Percentiles rank a stretch among this genome's conserved stretches.
Evolutionary conservation across 2,113 vertebrate species (phyloP).

Genomic region (Leucoraja erinaceus): DNA sequence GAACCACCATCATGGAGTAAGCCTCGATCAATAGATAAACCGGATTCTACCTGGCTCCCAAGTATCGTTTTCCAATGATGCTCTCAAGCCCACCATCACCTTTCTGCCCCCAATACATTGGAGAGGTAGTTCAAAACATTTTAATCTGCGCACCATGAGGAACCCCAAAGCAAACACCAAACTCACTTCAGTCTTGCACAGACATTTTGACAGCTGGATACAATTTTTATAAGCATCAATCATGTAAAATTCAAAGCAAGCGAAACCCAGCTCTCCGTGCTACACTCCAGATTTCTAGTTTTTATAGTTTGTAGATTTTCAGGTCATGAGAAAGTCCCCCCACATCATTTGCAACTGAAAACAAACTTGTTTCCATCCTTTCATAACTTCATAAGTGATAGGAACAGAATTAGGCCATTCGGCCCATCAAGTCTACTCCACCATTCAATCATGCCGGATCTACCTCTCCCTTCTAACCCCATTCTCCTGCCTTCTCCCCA

Average conservation of each 20-base stretch:
- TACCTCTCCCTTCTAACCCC: too few species aligned
- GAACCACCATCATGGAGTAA: neutral
- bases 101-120: neutral
- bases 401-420: too few species aligned
- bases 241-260: neutral
- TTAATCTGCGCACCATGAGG: neutral
- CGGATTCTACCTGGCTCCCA: neutral
- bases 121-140: neutral
- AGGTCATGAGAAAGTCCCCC: too few species aligned
- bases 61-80: neutral
- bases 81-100: neutral
- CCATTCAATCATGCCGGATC: too few species aligned
- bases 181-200: neutral
- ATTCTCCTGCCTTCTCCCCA: too few species aligned
- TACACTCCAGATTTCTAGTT: too few species aligned
- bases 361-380: too few species aligned
- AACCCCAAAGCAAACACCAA: neutral
- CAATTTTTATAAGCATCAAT: neutral
- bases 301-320: too few species aligned
- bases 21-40: neutral
- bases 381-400: too few species aligned
- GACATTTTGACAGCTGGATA: neutral
- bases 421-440: too few species aligned
- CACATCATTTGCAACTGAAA: too few species aligned
- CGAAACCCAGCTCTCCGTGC: neutral